phyloP scores from a whole-genome alignment of 2,888 invertebrate species.

The Cantharis flavilabris region DNA sequence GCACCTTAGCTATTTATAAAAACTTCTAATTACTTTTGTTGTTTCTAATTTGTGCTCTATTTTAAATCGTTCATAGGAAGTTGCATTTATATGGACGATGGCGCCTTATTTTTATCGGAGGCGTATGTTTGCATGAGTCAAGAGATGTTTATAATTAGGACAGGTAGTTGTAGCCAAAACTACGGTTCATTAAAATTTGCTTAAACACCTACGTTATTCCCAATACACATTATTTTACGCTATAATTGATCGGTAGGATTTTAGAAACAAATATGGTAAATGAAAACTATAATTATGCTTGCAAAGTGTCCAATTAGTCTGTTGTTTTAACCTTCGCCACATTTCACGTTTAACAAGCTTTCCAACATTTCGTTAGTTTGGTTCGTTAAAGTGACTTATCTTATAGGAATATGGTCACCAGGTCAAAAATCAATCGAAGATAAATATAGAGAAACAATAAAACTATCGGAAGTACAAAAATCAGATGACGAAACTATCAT shows the following conservation, averaged over 20 bases:
- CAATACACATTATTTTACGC: neutral
- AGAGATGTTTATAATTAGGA: conserved; percentile 16
- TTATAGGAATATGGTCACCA: conserved; percentile 64
- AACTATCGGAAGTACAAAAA: conserved; percentile 24
- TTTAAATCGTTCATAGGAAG: neutral
- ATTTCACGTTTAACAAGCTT: conserved; percentile 5
- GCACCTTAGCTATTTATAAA: neutral
- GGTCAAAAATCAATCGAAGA: conserved; percentile 50
- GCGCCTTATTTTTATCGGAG: conserved; percentile 9
- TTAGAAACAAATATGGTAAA: neutral
- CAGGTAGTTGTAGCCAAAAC: conserved; percentile 16
- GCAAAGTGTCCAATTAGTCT: neutral
- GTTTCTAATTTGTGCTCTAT: neutral
- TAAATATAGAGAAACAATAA: conserved; percentile 22
- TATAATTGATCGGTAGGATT: neutral
- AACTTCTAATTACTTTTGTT: conserved; percentile 8
- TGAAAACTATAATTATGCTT: neutral
- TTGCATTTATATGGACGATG: conserved; percentile 3
- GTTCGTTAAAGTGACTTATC: neutral
- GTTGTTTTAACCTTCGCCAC: conserved; percentile 2
- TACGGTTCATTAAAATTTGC: conserved; percentile 11
- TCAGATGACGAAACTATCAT: conserved; percentile 62
- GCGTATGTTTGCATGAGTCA: conserved; percentile 9
- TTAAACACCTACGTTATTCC: conserved; percentile 9
- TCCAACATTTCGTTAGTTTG: neutral